phyloP scores from a whole-genome alignment of 92 coral and sea anemone genomes.

The Nematostella vectensis region DNA sequence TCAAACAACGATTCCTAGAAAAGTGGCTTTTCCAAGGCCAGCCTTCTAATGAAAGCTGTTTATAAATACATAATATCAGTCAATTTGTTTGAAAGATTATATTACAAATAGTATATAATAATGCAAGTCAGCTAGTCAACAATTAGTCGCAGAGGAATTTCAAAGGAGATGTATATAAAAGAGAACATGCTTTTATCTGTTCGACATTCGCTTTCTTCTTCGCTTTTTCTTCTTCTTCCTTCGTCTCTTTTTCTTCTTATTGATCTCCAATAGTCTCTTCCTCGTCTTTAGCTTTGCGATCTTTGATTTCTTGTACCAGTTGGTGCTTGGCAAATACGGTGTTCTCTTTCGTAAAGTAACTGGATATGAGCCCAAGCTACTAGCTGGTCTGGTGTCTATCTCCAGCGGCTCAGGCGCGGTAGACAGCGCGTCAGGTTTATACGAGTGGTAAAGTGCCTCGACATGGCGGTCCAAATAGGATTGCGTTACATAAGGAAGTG shows the following conservation, averaged over 20 bases:
- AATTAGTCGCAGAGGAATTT: too few species aligned
- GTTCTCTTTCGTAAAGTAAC: constrained; percentile 71
- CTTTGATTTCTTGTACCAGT: constrained; percentile 4
- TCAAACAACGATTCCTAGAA: too few species aligned
- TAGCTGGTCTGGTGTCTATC: constrained; percentile 7
- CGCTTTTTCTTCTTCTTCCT: not conserved
- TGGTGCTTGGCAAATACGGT: constrained; percentile 41
- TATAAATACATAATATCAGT: too few species aligned
- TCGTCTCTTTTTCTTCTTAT: not conserved
- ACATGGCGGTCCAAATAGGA: not conserved
- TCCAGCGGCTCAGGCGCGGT: constrained; percentile 3
- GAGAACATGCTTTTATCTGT: too few species aligned
- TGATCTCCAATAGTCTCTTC: constrained; percentile 11
- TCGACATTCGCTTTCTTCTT: not conserved
- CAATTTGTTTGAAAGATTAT: too few species aligned
- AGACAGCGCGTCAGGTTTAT: constrained; percentile 3
- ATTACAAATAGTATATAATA: too few species aligned
- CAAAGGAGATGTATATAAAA: too few species aligned
- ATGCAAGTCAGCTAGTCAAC: too few species aligned
- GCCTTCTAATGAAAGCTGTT: too few species aligned
- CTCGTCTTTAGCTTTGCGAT: constrained; percentile 11
- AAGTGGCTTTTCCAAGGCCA: too few species aligned
- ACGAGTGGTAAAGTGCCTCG: not conserved
- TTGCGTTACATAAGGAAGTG: not conserved
- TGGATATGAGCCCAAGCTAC: constrained; percentile 62